Conservation (phyloP, 1,140 invertebrate species). For the Papilio aristodemus region DNA sequence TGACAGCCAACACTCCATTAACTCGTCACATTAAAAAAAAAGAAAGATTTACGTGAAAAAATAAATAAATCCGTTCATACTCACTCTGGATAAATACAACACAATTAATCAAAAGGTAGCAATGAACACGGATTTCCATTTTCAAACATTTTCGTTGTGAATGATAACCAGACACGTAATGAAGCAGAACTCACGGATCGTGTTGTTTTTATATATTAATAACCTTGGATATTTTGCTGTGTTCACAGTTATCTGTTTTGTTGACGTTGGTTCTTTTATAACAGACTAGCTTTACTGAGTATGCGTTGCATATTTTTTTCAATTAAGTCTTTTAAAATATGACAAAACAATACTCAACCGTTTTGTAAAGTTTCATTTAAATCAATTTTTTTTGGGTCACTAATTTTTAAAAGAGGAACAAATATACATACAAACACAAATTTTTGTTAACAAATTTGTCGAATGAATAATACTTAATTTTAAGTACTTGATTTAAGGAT, state of each 20-base stretch:
- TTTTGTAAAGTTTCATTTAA: too few species aligned
- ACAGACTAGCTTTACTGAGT: too few species aligned
- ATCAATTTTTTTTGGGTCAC: too few species aligned
- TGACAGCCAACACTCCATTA: conserved; percentile 32
- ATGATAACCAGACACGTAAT: conserved; percentile 31
- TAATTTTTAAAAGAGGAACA: too few species aligned
- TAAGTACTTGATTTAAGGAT: too few species aligned
- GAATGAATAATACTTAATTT: too few species aligned
- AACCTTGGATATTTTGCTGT: conserved; percentile 27
- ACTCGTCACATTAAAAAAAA: conserved; percentile 33
- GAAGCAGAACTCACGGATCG: conserved; percentile 11
- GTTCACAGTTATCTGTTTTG: background rate
- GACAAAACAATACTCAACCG: too few species aligned
- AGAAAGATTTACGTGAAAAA: conserved; percentile 27
- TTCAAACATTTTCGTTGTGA: conserved; percentile 63
- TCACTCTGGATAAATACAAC: conserved; percentile 51
- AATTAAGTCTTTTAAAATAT: too few species aligned
- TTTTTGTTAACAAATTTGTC: too few species aligned
- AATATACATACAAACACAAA: too few species aligned
- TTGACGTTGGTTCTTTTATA: conserved; percentile 5
- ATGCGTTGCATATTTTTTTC: too few species aligned
- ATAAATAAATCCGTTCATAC: conserved; percentile 34
- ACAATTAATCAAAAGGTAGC: conserved; percentile 53
- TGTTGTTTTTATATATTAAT: conserved; percentile 40
- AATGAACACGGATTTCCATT: conserved; percentile 60